Conservation (phyloP, 2,797 vertebrate species). For the Xiphorhynchus erythropygius region DNA sequence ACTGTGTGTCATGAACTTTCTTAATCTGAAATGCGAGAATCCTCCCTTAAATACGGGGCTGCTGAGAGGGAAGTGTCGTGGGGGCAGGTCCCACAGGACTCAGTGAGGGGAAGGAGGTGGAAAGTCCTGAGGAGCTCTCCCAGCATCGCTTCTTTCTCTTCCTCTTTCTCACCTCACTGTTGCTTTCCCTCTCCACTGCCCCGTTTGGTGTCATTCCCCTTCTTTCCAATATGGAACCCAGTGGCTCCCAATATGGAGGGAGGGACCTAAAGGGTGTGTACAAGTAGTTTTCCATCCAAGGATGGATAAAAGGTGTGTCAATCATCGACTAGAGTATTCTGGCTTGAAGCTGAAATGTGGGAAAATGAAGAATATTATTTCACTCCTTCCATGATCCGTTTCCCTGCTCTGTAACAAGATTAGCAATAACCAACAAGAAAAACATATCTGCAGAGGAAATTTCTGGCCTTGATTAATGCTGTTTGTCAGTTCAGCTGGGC, state of each 20-base stretch:
- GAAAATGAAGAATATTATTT: background rate
- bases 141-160: background rate
- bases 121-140: background rate
- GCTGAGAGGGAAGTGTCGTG: conserved; percentile 8
- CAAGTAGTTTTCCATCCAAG: fast-evolving
- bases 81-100: conserved; percentile 40
- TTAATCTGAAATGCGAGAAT: conserved; percentile 56
- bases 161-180: background rate
- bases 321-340: background rate
- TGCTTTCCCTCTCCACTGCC: background rate
- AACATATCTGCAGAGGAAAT: conserved; percentile 23
- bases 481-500: conserved; percentile 39
- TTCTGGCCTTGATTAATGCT: conserved; percentile 29
- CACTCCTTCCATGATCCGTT: background rate
- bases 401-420: background rate
- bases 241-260: background rate
- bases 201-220: background rate
- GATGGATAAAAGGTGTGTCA: background rate
- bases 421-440: background rate
- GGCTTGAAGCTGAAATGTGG: background rate
- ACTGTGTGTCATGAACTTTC: conserved; percentile 44
- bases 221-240: background rate
- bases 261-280: background rate
- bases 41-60: background rate
- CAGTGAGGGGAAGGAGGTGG: background rate